phyloP scores from a whole-genome alignment of 2,888 invertebrate species.

The Mythimna vitellina region DNA sequence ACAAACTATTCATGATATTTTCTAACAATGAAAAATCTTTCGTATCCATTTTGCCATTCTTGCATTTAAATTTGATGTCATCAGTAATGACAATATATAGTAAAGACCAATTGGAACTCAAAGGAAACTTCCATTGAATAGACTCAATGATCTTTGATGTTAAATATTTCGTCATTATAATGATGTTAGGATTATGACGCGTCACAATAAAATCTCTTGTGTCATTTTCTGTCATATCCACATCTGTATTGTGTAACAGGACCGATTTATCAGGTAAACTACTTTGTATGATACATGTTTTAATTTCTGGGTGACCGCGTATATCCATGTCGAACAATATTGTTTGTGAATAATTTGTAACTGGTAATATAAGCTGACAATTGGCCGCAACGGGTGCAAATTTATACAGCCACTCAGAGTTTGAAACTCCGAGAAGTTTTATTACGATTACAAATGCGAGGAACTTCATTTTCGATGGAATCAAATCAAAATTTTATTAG shows the following conservation, averaged over 20 bases:
- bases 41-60: conserved; percentile 60
- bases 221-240: background rate
- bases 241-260: conserved; percentile 23
- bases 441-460: background rate
- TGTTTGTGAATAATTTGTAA: conserved; percentile 33
- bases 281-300: conserved; percentile 35
- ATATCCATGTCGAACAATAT: conserved; percentile 28
- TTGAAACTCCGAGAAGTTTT: conserved; percentile 14
- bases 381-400: conserved; percentile 7
- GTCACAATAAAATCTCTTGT: conserved; percentile 1
- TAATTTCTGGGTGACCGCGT: conserved; percentile 13
- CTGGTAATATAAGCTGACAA: conserved; percentile 28
- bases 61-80: conserved; percentile 63
- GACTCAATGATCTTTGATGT: conserved; percentile 47
- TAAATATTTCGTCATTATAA: conserved; percentile 60
- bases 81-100: conserved; percentile 68
- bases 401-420: background rate
- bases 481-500: background rate
- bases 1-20: conserved; percentile 70
- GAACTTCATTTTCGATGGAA: conserved; percentile 28
- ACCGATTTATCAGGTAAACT: conserved; percentile 22
- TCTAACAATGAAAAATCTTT: conserved; percentile 60
- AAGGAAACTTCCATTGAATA: conserved; percentile 25
- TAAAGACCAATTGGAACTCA: conserved; percentile 64
- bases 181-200: conserved; percentile 54